Evolutionary conservation across 2,888 invertebrate species (phyloP).

Genomic region (Xylota segnis): DNA sequence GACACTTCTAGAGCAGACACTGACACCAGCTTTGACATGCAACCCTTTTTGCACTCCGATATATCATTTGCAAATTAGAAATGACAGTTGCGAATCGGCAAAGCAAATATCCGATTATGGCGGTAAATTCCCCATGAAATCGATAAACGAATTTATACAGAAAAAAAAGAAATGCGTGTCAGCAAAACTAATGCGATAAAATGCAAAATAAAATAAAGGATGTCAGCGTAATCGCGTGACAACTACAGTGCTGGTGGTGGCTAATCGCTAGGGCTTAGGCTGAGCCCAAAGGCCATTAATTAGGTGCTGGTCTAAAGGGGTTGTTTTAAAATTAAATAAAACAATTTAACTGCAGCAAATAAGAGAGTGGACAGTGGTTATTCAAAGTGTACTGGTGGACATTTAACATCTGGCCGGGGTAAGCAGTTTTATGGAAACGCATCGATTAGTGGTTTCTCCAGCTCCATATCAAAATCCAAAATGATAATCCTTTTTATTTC

Average conservation of each 20-base stretch:
- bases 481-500: neutral
- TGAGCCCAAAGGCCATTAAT: constrained; percentile 39
- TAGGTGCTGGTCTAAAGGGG: constrained; percentile 16
- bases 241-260: constrained; percentile 13
- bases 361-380: constrained; percentile 15
- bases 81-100: constrained; percentile 13
- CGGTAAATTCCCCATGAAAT: constrained; percentile 62
- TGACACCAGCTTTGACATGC: neutral
- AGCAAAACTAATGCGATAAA: constrained; percentile 64
- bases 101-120: constrained; percentile 53
- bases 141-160: constrained; percentile 31
- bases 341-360: constrained; percentile 8
- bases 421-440: too few species aligned
- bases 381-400: neutral
- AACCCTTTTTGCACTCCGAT: neutral
- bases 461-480: neutral
- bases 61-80: constrained; percentile 5
- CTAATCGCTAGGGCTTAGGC: constrained; percentile 44
- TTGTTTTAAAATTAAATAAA: neutral
- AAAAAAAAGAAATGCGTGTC: constrained; percentile 19
- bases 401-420: neutral
- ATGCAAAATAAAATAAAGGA: constrained; percentile 38
- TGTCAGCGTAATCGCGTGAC: constrained; percentile 46
- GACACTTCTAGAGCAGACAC: constrained; percentile 2
- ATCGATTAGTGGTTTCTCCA: too few species aligned